phyloP scores from a whole-genome alignment of 2,113 vertebrate species.

The Xenotilapia leptura region DNA sequence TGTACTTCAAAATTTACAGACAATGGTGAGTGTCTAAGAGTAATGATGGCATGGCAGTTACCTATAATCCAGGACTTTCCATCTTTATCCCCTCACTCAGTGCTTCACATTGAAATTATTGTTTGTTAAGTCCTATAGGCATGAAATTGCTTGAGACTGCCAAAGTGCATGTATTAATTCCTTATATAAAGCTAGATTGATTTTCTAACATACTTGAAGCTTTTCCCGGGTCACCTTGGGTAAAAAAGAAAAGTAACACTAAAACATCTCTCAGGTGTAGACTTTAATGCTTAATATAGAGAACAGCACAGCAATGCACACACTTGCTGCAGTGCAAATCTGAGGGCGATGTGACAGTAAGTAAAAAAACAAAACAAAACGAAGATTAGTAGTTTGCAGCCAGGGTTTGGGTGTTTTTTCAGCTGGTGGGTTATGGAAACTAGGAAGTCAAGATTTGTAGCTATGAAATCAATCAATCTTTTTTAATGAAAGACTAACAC shows the following conservation, averaged over 20 bases:
- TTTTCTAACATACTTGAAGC: conserved; percentile 7
- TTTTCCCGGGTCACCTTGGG: conserved; percentile 30
- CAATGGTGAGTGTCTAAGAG: conserved; percentile 47
- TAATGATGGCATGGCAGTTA: conserved; percentile 54
- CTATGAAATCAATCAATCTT: not conserved
- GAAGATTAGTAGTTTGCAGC: not conserved
- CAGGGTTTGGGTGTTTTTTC: not conserved
- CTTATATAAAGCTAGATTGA: conserved; percentile 21
- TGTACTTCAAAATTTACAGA: conserved; percentile 61
- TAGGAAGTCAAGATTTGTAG: not conserved
- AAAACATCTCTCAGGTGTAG: not conserved
- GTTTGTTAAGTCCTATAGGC: conserved; percentile 41
- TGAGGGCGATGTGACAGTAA: not conserved
- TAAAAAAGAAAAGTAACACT: not conserved
- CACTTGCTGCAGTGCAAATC: not conserved
- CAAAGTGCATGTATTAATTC: conserved; percentile 37
- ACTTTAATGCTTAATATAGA: not conserved
- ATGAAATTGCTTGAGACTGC: conserved; percentile 55
- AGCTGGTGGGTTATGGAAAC: not conserved
- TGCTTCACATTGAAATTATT: conserved; percentile 58
- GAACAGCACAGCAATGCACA: not conserved
- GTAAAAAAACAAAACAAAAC: not conserved
- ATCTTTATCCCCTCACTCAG: conserved; percentile 37
- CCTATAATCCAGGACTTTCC: conserved; percentile 60
- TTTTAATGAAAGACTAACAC: not conserved